These are phyloP conservation scores for Catostylus mosaicus DNA, from an alignment of 30 jellyfish, hydroid and myxozoan species.

Conservation along the genomic window DNA sequence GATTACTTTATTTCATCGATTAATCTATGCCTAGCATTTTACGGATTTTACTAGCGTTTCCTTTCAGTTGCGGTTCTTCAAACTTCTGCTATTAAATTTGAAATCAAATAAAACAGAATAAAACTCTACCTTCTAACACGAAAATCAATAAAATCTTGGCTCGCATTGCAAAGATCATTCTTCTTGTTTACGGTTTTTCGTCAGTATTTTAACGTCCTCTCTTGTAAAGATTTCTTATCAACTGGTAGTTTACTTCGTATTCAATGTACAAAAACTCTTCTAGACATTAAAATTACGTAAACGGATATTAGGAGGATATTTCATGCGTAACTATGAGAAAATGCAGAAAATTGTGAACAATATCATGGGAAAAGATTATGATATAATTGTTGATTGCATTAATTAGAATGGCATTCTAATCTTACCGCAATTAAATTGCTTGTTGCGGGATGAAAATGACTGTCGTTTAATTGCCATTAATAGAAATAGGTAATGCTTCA, in stretches of 20 bases:
- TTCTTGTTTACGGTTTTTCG: not conserved
- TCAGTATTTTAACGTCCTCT: not conserved
- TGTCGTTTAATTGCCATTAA: not conserved
- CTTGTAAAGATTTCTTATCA: not conserved
- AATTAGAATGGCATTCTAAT: not conserved
- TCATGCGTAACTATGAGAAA: conserved; percentile 24
- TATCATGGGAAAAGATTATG: conserved; percentile 44
- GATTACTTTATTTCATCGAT: too few relatives aligned
- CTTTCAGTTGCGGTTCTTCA: too few relatives aligned
- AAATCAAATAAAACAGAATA: not conserved
- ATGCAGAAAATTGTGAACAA: not conserved
- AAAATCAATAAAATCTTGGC: not conserved
- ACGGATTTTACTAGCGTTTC: too few relatives aligned
- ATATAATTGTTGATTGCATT: conserved; percentile 9
- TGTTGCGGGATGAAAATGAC: not conserved
- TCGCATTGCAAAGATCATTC: not conserved
- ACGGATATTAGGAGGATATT: not conserved
- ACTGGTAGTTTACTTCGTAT: not conserved
- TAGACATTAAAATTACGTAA: not conserved
- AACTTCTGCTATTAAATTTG: too few relatives aligned
- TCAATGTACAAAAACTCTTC: not conserved
- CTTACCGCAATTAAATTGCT: conserved; percentile 1
- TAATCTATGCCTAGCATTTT: too few relatives aligned
- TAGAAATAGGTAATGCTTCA: not conserved
- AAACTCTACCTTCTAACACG: not conserved